These are phyloP conservation scores for Etheostoma spectabile DNA, from an alignment of 2,113 vertebrate species.

Conservation along the genomic window DNA sequence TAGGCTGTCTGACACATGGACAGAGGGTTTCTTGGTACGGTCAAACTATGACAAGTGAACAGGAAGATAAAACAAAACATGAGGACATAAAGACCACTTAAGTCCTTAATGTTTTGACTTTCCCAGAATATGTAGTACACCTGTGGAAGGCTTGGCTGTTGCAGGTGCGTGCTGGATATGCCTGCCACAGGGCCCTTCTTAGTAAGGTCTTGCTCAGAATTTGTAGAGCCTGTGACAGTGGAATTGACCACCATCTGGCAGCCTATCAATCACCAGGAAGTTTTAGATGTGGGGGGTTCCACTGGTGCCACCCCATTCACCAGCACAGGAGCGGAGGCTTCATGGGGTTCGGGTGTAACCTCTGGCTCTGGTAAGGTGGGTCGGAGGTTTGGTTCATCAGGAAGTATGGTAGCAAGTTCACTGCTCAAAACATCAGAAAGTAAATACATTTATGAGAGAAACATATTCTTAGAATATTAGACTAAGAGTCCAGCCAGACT, in stretches of 20 bases:
- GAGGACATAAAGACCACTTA: not conserved
- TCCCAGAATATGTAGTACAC: constrained; percentile 72
- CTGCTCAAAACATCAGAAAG: constrained; percentile 76
- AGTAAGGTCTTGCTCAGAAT: constrained; percentile 63
- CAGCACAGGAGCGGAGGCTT: constrained; percentile 69
- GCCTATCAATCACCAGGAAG: constrained; percentile 48
- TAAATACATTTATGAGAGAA: not conserved
- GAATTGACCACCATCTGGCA: constrained; percentile 69
- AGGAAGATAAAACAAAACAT: constrained; percentile 4
- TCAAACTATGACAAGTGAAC: constrained; percentile 86
- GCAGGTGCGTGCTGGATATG: constrained; percentile 73
- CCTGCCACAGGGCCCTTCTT: constrained; percentile 38
- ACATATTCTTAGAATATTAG: not conserved
- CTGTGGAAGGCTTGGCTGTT: constrained; percentile 86
- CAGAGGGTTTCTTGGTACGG: constrained; percentile 91
- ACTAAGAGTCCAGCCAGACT: not conserved
- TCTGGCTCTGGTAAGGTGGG: constrained; percentile 62
- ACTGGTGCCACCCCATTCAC: constrained; percentile 68
- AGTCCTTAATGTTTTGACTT: not conserved
- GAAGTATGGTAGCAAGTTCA: constrained; percentile 98
- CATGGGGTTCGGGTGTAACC: constrained; percentile 66
- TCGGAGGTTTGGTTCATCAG: constrained; percentile 90
- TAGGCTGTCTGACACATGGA: constrained; percentile 79
- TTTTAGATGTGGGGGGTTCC: constrained; percentile 69
- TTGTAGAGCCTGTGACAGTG: constrained; percentile 46